Conservation (phyloP, 2,797 vertebrate species). For the Dendrocincla fuliginosa region DNA sequence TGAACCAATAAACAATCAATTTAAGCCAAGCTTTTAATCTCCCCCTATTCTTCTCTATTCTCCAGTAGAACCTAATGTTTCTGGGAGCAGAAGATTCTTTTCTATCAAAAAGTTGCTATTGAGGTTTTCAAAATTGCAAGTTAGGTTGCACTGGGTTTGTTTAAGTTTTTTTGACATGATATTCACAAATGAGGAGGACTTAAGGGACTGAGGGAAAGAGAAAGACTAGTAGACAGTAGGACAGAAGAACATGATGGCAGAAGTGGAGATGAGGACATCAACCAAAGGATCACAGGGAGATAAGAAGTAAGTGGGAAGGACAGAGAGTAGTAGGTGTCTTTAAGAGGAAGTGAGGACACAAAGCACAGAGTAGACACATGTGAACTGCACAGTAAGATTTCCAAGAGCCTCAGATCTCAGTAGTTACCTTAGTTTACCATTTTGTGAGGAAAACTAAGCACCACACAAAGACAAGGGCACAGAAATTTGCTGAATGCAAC, state of each 20-base stretch:
- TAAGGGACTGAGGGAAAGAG: neutral
- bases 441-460: neutral
- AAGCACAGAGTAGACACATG: fast-evolving
- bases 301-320: neutral
- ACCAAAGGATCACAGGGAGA: neutral
- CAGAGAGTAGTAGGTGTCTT: neutral
- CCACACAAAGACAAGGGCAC: neutral
- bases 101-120: neutral
- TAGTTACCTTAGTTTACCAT: neutral
- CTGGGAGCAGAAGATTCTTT: neutral
- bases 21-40: neutral
- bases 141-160: neutral
- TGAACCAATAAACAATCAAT: neutral
- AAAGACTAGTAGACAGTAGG: neutral
- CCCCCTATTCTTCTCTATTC: neutral
- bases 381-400: neutral
- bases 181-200: neutral
- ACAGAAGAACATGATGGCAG: neutral
- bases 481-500: neutral
- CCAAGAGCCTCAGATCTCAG: neutral
- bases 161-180: neutral
- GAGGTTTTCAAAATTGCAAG: neutral
- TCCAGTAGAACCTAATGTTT: neutral
- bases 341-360: neutral
- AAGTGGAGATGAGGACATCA: neutral